Evolutionary conservation across 2,888 invertebrate genomes (phyloP), one percentile per base, ranked within the genome.

Genomic region (Aleiodes testaceus): DNA sequence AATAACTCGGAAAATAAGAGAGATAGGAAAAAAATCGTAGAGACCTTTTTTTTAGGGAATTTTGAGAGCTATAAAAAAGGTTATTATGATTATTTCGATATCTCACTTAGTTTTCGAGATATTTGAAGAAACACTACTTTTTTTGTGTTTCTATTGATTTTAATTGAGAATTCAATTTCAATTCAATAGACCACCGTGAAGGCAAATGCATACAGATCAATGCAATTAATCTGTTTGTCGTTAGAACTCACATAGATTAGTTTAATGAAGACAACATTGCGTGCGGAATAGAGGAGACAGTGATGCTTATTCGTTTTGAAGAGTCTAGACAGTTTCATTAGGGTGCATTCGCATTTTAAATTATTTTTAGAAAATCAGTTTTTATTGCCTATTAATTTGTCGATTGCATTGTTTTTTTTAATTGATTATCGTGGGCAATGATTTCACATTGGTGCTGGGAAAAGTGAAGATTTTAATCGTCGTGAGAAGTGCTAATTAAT

Each of bases 191-290:
- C 72, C 70, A 70, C 72, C 72, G 22, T 18, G 49, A 22, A 30
- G 42, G 30, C 16, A 47, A n/a, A 20, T 65, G 50, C 52, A 6
- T 50, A 30, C 9, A 68, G 52, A 63, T 53, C 69, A 72, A 71
- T 76, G 36, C 67, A 77, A 80, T 80, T 80, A 80, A 80, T 80
- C 76, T 80, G 80, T 80, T 80, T 80, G 79, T 80, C 78, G 76
- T 74, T 76, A 75, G 64, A 74, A 68, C 36, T 59, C 70, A 72
- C 65, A 66, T 64, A 45, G 55, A 69, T 47, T 70, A 61, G 63
- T 52, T 73, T 73, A 69, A 73, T 73, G 71, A 36, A 73, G 69
- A 68, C 69, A 44, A 52, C 65, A 73, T 69, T 69, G 72, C 65
- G 44, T 66, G 61, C 50, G 61, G 71, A 69, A 72, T 68, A 44